These are phyloP conservation scores for Delichon dasypus DNA, from an alignment of 2,797 vertebrate species.

Conservation along the genomic window DNA sequence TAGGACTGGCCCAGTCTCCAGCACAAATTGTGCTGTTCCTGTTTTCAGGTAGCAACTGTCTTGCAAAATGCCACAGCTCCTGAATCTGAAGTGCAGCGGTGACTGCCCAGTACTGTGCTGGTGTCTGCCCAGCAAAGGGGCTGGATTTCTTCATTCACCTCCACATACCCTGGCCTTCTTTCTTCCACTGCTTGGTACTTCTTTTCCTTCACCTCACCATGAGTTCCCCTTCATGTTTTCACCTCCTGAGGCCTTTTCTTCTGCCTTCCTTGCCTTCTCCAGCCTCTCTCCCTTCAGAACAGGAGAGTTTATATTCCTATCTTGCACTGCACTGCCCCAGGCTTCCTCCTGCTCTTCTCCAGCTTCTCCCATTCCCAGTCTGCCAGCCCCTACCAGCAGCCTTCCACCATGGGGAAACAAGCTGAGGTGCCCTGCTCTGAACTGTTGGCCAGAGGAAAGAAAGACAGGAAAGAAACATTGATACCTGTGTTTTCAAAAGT, in stretches of 20 bases:
- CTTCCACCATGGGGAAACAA: accelerated
- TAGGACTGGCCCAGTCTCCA: not conserved
- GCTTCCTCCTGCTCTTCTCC: not conserved
- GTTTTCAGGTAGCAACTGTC: not conserved
- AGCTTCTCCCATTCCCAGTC: not conserved
- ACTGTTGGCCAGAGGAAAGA: not conserved
- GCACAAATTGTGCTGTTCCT: not conserved
- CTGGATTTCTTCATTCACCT: not conserved
- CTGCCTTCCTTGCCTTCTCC: not conserved
- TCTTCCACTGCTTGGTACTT: not conserved
- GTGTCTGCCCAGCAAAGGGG: not conserved
- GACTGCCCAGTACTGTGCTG: not conserved
- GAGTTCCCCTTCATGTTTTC: not conserved
- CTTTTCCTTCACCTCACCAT: not conserved
- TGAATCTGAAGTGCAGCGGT: not conserved
- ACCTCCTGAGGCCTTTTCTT: not conserved
- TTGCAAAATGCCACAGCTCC: not conserved
- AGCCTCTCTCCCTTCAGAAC: not conserved
- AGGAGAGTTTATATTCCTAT: not conserved
- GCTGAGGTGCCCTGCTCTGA: not conserved
- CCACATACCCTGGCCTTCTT: not conserved
- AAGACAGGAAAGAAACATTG: not conserved
- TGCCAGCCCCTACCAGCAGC: not conserved
- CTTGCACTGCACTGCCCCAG: not conserved
- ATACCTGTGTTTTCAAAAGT: not conserved